Evolutionary conservation across 2,113 vertebrate species (phyloP).

Genomic region (Xyrauchen texanus): DNA sequence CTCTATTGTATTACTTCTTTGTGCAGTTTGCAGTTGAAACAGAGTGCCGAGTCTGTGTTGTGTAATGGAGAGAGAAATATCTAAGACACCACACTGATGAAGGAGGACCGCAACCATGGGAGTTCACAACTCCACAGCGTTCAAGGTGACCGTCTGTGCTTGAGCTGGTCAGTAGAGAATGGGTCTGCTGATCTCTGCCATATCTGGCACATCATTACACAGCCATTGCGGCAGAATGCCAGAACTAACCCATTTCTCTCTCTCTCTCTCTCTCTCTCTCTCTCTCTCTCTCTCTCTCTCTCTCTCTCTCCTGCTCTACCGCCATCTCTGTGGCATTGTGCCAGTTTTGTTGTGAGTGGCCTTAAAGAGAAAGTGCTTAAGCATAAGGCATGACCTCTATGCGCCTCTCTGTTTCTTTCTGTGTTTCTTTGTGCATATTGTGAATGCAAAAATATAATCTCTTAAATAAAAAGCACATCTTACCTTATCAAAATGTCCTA

Average conservation of each 20-base stretch:
- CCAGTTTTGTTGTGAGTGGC: slow-evolving; percentile 30
- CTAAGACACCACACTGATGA: neutral
- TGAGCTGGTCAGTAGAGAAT: slow-evolving; percentile 56
- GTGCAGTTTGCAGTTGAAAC: slow-evolving; percentile 47
- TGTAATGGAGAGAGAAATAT: slow-evolving; percentile 30
- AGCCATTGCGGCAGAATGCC: slow-evolving; percentile 68
- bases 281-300: neutral
- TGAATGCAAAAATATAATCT: slow-evolving; percentile 17
- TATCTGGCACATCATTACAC: slow-evolving; percentile 59
- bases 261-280: slow-evolving; percentile 15
- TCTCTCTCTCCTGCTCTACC: slow-evolving; percentile 4
- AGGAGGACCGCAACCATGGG: slow-evolving; percentile 66
- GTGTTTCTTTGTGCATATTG: slow-evolving; percentile 20
- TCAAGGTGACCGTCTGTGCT: slow-evolving; percentile 79
- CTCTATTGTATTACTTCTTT: slow-evolving; percentile 43
- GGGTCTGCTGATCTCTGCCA: slow-evolving; percentile 63
- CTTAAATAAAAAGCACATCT: neutral
- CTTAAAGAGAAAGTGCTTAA: slow-evolving; percentile 27
- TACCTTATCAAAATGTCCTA: too few species aligned
- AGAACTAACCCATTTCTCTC: slow-evolving; percentile 47
- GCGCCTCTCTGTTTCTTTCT: slow-evolving; percentile 45
- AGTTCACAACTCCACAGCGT: slow-evolving; percentile 65
- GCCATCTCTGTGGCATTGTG: slow-evolving; percentile 34
- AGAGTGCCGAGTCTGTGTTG: slow-evolving; percentile 60
- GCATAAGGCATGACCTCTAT: slow-evolving; percentile 44